These are phyloP conservation scores for Gari tellinella DNA, from an alignment of 2,888 invertebrate species.

Conservation along the genomic window DNA sequence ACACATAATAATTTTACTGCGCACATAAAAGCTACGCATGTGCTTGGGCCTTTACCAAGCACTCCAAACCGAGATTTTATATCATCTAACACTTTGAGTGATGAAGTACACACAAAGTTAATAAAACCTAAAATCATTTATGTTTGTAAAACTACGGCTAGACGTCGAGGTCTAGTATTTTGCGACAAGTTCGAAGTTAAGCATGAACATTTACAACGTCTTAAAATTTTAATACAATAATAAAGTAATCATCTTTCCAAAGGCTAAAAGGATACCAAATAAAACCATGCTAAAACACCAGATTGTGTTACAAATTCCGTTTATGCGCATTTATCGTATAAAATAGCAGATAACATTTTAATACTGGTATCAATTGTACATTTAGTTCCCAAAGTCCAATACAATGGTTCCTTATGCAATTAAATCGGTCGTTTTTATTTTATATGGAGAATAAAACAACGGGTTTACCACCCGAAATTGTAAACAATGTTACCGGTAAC, in stretches of 20 bases:
- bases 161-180: no score
- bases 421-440: conserved; percentile 61
- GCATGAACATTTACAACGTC: conserved; percentile 38
- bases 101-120: conserved; percentile 31
- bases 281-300: conserved; percentile 18
- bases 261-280: conserved; percentile 25
- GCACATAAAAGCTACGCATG: conserved; percentile 44
- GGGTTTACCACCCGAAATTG: conserved; percentile 57
- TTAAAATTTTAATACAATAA: conserved; percentile 53
- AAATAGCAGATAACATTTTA: conserved; percentile 53
- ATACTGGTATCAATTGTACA: conserved; percentile 49
- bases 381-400: conserved; percentile 57
- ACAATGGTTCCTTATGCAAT: conserved; percentile 55
- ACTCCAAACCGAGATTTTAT: conserved; percentile 40
- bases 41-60: conserved; percentile 4
- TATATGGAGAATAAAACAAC: conserved; percentile 65
- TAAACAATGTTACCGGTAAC: conserved; percentile 56
- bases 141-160: no score
- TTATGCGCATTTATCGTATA: conserved; percentile 38
- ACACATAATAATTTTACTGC: conserved; percentile 52
- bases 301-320: conserved; percentile 45
- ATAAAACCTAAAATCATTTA: conserved; percentile 25
- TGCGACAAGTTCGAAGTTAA: no score
- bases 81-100: conserved; percentile 28
- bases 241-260: conserved; percentile 40